Evolutionary conservation across 2,797 vertebrate genomes (phyloP).

Genomic region (Apodemus agrarius): DNA sequence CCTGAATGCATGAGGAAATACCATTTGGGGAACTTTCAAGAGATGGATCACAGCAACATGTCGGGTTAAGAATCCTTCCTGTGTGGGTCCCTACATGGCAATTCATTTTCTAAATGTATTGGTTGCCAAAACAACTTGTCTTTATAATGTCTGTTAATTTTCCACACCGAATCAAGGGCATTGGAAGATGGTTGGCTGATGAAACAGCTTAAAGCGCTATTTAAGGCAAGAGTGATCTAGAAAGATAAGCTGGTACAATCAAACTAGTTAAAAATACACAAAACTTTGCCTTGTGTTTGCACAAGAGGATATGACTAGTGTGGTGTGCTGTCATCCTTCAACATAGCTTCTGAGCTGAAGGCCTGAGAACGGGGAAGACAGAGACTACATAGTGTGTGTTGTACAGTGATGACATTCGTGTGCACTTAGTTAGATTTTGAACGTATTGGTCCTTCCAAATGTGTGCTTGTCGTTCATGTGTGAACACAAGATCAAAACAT

Average conservation of each 20-base stretch:
- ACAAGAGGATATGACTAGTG: background rate
- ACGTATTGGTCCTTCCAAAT: background rate
- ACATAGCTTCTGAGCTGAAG: background rate
- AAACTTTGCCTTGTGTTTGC: background rate
- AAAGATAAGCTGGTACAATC: background rate
- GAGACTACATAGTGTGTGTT: background rate
- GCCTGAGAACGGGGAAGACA: background rate
- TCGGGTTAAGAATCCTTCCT: background rate
- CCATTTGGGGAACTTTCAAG: background rate
- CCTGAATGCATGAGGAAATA: background rate
- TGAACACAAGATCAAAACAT: background rate
- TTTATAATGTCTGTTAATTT: background rate
- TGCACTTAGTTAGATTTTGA: conserved; percentile 25
- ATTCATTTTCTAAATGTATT: conserved; percentile 5
- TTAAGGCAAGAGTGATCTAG: background rate
- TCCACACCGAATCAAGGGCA: background rate
- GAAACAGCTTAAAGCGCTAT: background rate
- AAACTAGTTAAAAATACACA: background rate
- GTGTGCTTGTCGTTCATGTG: background rate
- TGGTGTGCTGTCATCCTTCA: no score
- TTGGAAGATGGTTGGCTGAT: background rate
- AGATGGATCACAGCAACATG: background rate
- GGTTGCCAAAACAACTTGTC: background rate
- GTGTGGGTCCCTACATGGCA: background rate
- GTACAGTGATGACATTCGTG: background rate